Conservation (phyloP, 2,797 vertebrate species). For the Acestrorhynchus altus region DNA sequence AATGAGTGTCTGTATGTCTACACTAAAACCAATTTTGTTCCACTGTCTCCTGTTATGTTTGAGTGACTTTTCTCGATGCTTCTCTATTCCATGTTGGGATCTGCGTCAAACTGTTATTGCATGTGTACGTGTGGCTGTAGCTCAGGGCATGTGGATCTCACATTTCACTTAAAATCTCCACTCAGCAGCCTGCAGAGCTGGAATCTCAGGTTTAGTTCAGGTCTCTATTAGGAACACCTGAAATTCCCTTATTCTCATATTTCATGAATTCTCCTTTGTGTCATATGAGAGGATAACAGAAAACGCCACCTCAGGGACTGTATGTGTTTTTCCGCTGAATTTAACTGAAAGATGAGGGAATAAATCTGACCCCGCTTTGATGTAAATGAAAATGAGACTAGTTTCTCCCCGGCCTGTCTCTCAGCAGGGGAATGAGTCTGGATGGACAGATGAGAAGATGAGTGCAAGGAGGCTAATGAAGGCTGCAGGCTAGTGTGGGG, state of each 20-base stretch:
- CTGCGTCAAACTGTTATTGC: too few relatives aligned
- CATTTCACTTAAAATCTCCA: background rate
- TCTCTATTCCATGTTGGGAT: background rate
- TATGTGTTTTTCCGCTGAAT: background rate
- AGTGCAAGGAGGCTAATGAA: conserved; percentile 39
- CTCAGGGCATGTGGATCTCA: background rate
- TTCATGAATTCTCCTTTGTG: background rate
- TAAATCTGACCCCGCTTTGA: conserved; percentile 5
- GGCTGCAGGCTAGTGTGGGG: conserved; percentile 24
- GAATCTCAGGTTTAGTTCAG: too few relatives aligned
- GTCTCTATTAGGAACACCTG: background rate
- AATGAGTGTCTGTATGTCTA: background rate
- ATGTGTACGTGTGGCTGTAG: background rate
- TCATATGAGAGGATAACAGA: background rate
- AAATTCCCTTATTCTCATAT: conserved; percentile 7
- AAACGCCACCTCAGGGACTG: background rate
- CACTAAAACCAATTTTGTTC: background rate
- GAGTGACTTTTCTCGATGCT: background rate
- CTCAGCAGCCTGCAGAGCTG: background rate
- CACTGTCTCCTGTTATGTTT: background rate
- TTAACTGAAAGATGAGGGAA: background rate
- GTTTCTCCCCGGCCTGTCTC: conserved; percentile 10
- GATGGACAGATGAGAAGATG: conserved; percentile 31
- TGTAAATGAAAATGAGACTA: conserved; percentile 24
- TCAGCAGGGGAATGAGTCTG: conserved; percentile 5